phyloP scores from a whole-genome alignment of 2,797 vertebrate species.

The Heteromormyrus szaboi region DNA sequence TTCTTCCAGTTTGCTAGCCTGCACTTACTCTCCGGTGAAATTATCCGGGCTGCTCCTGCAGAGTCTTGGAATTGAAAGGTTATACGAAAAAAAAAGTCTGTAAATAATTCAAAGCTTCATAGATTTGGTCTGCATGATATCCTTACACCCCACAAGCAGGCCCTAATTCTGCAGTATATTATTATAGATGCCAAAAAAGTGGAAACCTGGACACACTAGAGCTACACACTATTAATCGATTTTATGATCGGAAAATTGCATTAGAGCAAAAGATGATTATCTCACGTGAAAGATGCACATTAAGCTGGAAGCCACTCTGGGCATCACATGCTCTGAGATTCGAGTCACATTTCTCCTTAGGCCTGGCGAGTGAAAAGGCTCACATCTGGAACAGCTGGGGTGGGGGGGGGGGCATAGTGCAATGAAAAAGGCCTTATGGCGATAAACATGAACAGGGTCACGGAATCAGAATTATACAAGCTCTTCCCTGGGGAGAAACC shows the following conservation, averaged over 20 bases:
- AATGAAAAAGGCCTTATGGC: neutral
- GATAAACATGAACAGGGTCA: neutral
- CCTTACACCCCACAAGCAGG: neutral
- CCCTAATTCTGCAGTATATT: neutral
- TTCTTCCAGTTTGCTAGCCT: neutral
- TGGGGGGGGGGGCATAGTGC: slow-evolving; percentile 5
- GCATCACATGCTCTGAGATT: slow-evolving; percentile 31
- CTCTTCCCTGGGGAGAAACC: neutral
- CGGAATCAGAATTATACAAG: neutral
- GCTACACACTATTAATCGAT: slow-evolving; percentile 30
- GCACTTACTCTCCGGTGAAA: neutral
- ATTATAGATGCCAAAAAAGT: neutral
- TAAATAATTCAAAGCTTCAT: neutral
- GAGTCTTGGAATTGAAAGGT: neutral
- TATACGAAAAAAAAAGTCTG: neutral
- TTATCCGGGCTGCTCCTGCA: neutral
- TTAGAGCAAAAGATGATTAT: slow-evolving; percentile 26
- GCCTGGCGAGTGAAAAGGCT: neutral
- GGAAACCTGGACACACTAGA: neutral
- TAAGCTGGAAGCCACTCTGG: slow-evolving; percentile 24
- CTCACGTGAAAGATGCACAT: slow-evolving; percentile 27
- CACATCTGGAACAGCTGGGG: slow-evolving; percentile 32
- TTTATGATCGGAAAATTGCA: neutral
- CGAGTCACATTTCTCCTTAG: slow-evolving; percentile 36
- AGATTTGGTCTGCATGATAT: neutral